Evolutionary conservation across 2,888 invertebrate genomes (phyloP).

Genomic region (Microctonus aethiopoides): DNA sequence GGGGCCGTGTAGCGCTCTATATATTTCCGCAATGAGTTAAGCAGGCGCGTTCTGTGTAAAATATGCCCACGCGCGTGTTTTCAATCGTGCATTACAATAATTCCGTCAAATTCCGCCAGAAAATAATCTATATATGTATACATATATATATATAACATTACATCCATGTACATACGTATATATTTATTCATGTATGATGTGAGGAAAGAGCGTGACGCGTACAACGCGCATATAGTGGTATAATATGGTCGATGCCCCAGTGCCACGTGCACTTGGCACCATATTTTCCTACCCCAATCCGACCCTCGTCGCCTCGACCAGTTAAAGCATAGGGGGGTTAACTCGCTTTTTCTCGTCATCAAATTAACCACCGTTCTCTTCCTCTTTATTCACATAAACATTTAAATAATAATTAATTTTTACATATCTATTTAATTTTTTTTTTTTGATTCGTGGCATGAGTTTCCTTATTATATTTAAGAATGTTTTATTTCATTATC

Average conservation of each 20-base stretch:
- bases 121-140: background rate
- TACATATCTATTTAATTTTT: no score
- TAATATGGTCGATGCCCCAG: constrained; percentile 57
- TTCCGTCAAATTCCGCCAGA: constrained; percentile 8
- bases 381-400: no score
- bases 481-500: no score
- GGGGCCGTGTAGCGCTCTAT: background rate
- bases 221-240: background rate
- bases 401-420: no score
- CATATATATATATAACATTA: no score
- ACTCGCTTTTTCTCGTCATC: background rate
- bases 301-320: constrained; percentile 37
- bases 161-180: no score
- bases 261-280: constrained; percentile 58
- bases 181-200: constrained; percentile 3
- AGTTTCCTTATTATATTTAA: no score
- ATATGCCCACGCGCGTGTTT: constrained; percentile 16
- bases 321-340: background rate
- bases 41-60: background rate
- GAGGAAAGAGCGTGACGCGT: background rate
- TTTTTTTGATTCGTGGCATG: no score
- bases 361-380: background rate
- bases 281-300: constrained; percentile 49
- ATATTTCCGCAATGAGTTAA: background rate
- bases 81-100: constrained; percentile 18